Evolutionary conservation across 2,113 vertebrate species (phyloP), one percentile per base, ranked within the genome.

Genomic region (Passer montanus): DNA sequence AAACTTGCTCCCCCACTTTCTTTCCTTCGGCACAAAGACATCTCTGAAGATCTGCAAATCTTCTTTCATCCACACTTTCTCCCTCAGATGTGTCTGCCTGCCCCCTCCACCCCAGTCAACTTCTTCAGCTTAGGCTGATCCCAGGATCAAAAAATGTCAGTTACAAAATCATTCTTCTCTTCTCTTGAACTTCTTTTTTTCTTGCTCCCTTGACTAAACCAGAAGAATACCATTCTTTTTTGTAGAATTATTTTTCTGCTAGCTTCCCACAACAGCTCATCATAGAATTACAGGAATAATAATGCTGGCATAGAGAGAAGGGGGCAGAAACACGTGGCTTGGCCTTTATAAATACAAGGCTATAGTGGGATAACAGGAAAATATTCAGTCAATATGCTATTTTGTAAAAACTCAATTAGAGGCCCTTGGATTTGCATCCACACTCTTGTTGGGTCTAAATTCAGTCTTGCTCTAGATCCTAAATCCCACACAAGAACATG

Each of bases 101-200:
- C 22, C 22, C 60, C 15, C 52, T 85, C 62, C 66, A 91, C 81
- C 78, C 24, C 67, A 91, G 92, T 31, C 94, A 93, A 78, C 90
- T 87, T 96, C 87, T 79, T 90, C 70, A 93, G 74, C 70, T 94
- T 44, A 85, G 81, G 52, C 37, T 91, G 92, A 96, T 91, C 62
- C 74, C 5, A 2, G 62, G 85, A 95, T 95, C 81, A 95, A 87
- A 95, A 94, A 14, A 37, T 79, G 44, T 28, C 91, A 91, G 93
- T 75, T 93, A 95, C 14, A 91, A 95, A 93, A 91, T 30, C 27
- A 44, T 84, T 87, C 69, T 73, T 93, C 79, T 92, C 75, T 91
- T 77, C 43, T 90, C 31, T 76, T 59, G 37, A 93, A 50, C 60
- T 79, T 56, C 31, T 17, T 84, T 94, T 76, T 84, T 63, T 76